A percentile compares a stretch with the other conserved stretches of the same genome.
Conservation (phyloP, 2,113 vertebrate species). For the Eudyptes chrysolophus region DNA sequence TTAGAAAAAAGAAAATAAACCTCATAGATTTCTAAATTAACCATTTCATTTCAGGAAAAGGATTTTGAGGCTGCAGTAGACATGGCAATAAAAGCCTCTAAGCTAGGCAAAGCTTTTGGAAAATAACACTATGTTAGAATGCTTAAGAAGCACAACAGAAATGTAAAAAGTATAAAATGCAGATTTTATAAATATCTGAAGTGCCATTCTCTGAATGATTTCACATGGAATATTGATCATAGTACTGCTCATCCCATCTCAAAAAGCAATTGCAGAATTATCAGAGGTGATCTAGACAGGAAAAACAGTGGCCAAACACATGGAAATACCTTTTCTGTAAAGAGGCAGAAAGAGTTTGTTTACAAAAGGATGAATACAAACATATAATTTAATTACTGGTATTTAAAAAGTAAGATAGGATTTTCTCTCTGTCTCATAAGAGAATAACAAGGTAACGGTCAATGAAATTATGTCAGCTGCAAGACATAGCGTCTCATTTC, state of each 20-base stretch:
- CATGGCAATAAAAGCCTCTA: neutral
- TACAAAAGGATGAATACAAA: neutral
- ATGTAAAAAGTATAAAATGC: neutral
- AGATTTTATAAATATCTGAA: neutral
- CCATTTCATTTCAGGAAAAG: neutral
- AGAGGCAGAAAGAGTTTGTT: neutral
- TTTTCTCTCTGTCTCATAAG: constrained; percentile 30
- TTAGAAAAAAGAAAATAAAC: neutral
- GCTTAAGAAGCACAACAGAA: neutral
- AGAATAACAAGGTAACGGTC: constrained; percentile 55
- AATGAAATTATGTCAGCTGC: constrained; percentile 49
- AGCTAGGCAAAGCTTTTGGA: neutral
- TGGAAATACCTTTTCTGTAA: neutral
- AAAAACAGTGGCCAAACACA: neutral
- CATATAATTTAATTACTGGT: constrained; percentile 22
- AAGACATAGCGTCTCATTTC: constrained; percentile 3
- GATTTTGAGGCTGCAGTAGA: neutral
- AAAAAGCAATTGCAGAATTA: neutral
- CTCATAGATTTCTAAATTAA: neutral
- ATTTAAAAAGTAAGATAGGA: constrained; percentile 30
- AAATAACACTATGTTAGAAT: neutral
- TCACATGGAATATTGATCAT: neutral
- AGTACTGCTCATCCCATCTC: neutral
- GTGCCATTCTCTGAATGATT: neutral
- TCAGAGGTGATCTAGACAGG: neutral